phyloP scores from a whole-genome alignment of 1,140 invertebrate genomes.

The Melitaea cinxia region DNA sequence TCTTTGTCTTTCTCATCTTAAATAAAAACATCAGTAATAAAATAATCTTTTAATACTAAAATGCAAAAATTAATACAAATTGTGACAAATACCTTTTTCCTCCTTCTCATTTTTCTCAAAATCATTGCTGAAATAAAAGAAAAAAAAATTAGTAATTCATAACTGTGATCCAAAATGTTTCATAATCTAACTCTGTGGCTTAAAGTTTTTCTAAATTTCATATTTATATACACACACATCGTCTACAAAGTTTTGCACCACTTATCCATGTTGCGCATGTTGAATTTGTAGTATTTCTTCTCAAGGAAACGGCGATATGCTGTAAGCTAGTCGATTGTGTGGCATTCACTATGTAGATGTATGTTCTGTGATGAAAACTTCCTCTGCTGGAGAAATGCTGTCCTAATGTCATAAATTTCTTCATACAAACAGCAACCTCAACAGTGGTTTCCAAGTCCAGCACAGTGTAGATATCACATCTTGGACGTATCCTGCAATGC shows the following conservation, averaged over 20 bases:
- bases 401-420: no score
- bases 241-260: constrained; percentile 82
- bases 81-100: constrained; percentile 63
- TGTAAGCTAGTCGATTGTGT: neutral
- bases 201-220: neutral
- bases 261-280: constrained; percentile 42
- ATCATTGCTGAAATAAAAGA: constrained; percentile 73
- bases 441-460: neutral
- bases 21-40: constrained; percentile 23
- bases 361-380: neutral
- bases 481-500: neutral
- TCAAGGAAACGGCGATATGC: neutral
- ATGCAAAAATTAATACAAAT: constrained; percentile 9
- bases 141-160: constrained; percentile 28
- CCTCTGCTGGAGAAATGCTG: constrained; percentile 2
- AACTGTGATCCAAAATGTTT: neutral
- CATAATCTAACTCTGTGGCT: constrained; percentile 4
- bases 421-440: neutral
- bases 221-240: constrained; percentile 49
- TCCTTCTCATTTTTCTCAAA: constrained; percentile 65
- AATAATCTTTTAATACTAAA: constrained; percentile 12
- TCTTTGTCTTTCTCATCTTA: constrained; percentile 73
- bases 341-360: neutral
- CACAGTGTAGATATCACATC: neutral
- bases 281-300: neutral